Evolutionary conservation across 2,113 vertebrate genomes (phyloP).

Genomic region (Neogale vison): DNA sequence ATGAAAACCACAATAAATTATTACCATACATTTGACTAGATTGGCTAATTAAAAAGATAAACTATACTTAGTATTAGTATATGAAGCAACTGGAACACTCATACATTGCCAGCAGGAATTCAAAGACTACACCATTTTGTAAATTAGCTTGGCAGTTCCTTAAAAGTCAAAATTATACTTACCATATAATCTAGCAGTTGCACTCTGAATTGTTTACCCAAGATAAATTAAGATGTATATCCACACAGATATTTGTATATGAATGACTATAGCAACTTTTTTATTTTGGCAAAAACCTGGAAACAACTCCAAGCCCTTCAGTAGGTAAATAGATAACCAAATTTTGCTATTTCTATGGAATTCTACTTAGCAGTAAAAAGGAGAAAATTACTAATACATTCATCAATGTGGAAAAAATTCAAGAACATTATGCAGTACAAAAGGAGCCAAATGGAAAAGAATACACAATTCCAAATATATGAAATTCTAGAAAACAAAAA

Average conservation of each 20-base stretch:
- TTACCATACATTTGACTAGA: not conserved
- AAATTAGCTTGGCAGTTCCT: conserved; percentile 32
- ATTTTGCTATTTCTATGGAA: not conserved
- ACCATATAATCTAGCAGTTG: not conserved
- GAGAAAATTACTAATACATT: not conserved
- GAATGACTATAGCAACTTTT: not conserved
- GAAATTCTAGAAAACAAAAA: conserved; percentile 34
- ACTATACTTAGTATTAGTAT: not conserved
- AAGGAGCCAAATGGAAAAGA: not conserved
- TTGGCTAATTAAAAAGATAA: not conserved
- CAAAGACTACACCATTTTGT: not conserved
- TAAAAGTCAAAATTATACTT: not conserved
- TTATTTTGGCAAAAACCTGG: not conserved
- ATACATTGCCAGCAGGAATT: not conserved
- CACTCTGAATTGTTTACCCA: not conserved
- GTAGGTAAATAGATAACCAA: not conserved
- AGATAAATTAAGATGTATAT: conserved; percentile 22
- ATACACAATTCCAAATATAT: not conserved
- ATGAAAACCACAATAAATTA: conserved; percentile 6
- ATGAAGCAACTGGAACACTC: not conserved
- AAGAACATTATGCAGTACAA: not conserved
- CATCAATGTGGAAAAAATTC: not conserved
- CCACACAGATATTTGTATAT: not conserved
- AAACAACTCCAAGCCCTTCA: not conserved
- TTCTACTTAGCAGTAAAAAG: not conserved